phyloP scores from a whole-genome alignment of 2,797 vertebrate genomes.

The Pangasius macronema region DNA sequence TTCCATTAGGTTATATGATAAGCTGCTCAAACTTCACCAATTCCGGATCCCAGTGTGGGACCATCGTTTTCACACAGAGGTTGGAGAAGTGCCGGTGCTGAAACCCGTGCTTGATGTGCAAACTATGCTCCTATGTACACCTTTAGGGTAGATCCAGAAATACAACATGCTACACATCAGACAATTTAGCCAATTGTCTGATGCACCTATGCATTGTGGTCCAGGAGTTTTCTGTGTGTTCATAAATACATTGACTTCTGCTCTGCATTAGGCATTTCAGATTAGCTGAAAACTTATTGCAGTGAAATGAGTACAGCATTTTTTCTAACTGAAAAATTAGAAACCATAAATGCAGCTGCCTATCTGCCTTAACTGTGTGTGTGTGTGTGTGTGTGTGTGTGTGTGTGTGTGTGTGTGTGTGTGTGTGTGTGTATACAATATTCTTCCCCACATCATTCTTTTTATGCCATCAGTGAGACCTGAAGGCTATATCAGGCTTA shows the following conservation, averaged over 20 bases:
- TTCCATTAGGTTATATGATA: not conserved
- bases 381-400: not conserved
- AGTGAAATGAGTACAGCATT: too few relatives aligned
- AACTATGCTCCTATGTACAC: not conserved
- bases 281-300: not conserved
- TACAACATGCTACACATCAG: not conserved
- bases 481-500: not conserved
- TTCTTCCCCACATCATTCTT: not conserved
- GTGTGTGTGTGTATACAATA: not conserved
- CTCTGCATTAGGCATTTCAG: not conserved
- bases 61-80: not conserved
- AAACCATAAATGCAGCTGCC: too few relatives aligned
- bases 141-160: not conserved
- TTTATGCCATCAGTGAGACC: not conserved
- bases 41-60: not conserved
- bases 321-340: not conserved
- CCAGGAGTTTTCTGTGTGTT: not conserved
- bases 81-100: not conserved
- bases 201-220: not conserved
- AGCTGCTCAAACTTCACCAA: not conserved
- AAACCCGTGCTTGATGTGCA: not conserved
- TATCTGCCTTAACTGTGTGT: not conserved
- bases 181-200: not conserved
- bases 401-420: conserved; percentile 5
- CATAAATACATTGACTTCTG: not conserved